phyloP scores from a whole-genome alignment of 2,113 vertebrate genomes.

The Vulpes vulpes region DNA sequence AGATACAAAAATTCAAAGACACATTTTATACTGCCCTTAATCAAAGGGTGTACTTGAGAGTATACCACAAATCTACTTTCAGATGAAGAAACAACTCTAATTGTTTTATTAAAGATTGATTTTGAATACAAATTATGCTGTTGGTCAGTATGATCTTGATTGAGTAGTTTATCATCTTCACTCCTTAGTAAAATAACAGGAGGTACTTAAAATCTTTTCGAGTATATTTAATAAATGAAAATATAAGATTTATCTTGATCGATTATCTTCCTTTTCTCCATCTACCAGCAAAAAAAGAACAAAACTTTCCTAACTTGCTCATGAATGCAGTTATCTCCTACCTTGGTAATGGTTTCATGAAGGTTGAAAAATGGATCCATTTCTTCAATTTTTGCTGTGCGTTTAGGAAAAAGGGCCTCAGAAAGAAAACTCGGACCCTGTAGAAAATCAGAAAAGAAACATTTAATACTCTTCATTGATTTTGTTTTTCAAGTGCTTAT shows the following conservation, averaged over 20 bases:
- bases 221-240: not conserved
- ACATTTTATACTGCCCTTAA: not conserved
- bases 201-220: not conserved
- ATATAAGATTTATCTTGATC: not conserved
- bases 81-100: not conserved
- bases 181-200: slow-evolving; percentile 5
- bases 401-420: slow-evolving; percentile 90
- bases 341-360: slow-evolving; percentile 95
- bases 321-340: slow-evolving; percentile 82
- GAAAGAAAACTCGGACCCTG: slow-evolving; percentile 93
- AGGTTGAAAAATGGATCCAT: slow-evolving; percentile 93
- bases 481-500: slow-evolving; percentile 73
- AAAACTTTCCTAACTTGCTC: not conserved
- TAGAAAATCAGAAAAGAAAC: slow-evolving; percentile 73
- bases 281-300: too few relatives aligned
- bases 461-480: slow-evolving; percentile 79
- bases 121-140: not conserved
- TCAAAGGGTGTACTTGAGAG: not conserved
- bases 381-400: slow-evolving; percentile 86
- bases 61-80: not conserved
- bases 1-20: not conserved
- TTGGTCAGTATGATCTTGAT: not conserved
- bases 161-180: not conserved
- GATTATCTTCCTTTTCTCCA: not conserved
- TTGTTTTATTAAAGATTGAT: not conserved